Base-by-base conservation (phyloP, 2,113 vertebrate genomes). In the Sturnira hondurensis region DNA sequence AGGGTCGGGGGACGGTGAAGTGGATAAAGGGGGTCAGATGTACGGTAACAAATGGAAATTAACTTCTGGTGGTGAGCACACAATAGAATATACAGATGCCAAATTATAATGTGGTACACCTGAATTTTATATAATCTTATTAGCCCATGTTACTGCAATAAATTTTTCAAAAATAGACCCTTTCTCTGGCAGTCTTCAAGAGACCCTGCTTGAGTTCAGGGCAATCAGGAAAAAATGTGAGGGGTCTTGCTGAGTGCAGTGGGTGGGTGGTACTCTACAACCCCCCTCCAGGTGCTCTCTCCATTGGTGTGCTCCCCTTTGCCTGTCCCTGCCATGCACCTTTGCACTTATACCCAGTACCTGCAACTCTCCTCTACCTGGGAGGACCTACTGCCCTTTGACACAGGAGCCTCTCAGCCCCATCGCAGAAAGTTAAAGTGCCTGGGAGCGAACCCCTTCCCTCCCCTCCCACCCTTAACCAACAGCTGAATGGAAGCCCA, bases 321-420 rank as follows among this genome's bases (percentile, higher is more conserved):
- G 7, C 15, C 22, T 13, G 16, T 11, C 24, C 2, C 19, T 16
- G 5, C 19, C 31, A 17, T 0, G 9, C 26, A 3, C 16, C n/a
- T 74, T 10, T 20, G 14, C n/a, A 28, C 3, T 43, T 45, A 28
- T 16, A 71, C 15, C 5, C 13, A 17, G 33, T n/a, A 24, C 33
- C 63, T 31, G 28, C 10, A 17, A 6, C 20, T 90, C 61, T 45
- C 82, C 68, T 47, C n/a, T n/a, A n/a, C n/a, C n/a, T 24, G 17
- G 38, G 22, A 4, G 12, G 81, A 15, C 3, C 31, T 24, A 10
- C 45, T 85, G 0, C 24, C 58, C 22, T 43, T 50, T 14, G 50
- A 12, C 38, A 12, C 11, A 7, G 45, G 74, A 20, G 47, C 58
- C 33, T 26, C 78, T 45, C 1, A 19, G 36, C 24, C 8, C 36